Evolutionary conservation across 1,140 invertebrate species (phyloP), one percentile per base, ranked within the genome.

Genomic region (Cheumatopsyche charites): DNA sequence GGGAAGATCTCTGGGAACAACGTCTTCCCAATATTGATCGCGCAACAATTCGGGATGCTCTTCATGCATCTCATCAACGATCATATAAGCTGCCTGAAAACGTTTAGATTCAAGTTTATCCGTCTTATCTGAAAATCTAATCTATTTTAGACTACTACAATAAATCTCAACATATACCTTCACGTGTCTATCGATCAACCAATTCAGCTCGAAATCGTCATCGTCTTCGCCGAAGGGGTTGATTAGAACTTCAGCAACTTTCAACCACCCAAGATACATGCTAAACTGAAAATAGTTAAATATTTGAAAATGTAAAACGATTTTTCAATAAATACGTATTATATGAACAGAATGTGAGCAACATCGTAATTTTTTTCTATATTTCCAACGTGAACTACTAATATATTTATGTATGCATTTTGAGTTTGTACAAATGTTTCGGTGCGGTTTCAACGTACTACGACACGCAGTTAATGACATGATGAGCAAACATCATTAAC

Each of bases 181-280:
- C 47, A 94, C 92, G 80, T 95, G 93, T 76, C 93, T 87, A 81
- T 95, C 93, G 77, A 95, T 94, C 15, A 95, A 85, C 92, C 92
- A 94, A 79, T 95, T 94, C 3, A 94, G 80, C 82, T 97, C 95
- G 78, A 95, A 96, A 80, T 97, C 95, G 78, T 97, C 95, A 78
- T 98, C 95, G 79, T 97, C 95, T 85, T 97, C 94, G 7, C 95
- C 95, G 78, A 97, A 97, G 1, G 94, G 93, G 85, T 94, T 95
- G 67, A 95, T 95, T 66, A 95, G 84, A 2, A 94, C 93, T 81
- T 96, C 94, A 12, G 94, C 94, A 15, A 96, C 94, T 88, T 98
- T 97, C 26, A 98, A 82, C 96, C 96, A 98, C 17, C 96, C 96
- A 77, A 98, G 92, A 85, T 97, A 98, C 83, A 98, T 98, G 80